Evolutionary conservation across 2,797 vertebrate species (phyloP), one percentile per base, ranked within the genome.

Genomic region (Platalea minor): DNA sequence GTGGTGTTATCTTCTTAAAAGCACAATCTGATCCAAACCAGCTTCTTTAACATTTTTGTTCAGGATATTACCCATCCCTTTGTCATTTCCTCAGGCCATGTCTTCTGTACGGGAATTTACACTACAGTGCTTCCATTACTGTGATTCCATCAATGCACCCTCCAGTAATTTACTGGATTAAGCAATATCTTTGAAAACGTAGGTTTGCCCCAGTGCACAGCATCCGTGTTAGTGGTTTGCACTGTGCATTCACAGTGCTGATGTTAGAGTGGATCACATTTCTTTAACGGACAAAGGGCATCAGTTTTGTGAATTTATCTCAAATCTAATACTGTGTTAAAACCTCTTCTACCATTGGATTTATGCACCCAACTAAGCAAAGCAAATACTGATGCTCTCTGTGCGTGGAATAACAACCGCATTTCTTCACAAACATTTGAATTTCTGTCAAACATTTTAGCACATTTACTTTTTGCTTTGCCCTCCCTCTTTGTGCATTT

Each of bases 381-480:
- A 95, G 91, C 91, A 93, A 94, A 80, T 8, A 67, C 74, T 46
- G 77, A 79, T 60, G 41, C n/a, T 93, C 84, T 92, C 91, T 95
- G 92, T 91, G 96, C 65, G 43, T 46, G 57, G 88, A 97, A 95
- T 95, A 95, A 93, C 90, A 96, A 97, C 91, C 5, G 2, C 57
- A 18, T 73, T 88, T 92, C 39, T 17, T 91, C 39, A 13, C 87
- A 88, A 67, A 92, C 95, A 94, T 95, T 96, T 88, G 87, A 87
- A 72, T 97, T 95, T 96, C 85, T 92, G 92, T 86, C 94, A 95
- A 97, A 96, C 85, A 81, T 97, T 93, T 93, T 94, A 95, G 76
- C 73, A 97, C 73, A n/a, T 94, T 96, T 93, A 88, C 76, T 97
- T 92, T 73, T 91, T 96, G 89, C 88, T 94, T 93, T 87, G 77